A percentile compares a stretch with the other conserved stretches of the same genome.
Conservation (phyloP, 2,888 invertebrate species). For the Pristionchus japonicus region DNA sequence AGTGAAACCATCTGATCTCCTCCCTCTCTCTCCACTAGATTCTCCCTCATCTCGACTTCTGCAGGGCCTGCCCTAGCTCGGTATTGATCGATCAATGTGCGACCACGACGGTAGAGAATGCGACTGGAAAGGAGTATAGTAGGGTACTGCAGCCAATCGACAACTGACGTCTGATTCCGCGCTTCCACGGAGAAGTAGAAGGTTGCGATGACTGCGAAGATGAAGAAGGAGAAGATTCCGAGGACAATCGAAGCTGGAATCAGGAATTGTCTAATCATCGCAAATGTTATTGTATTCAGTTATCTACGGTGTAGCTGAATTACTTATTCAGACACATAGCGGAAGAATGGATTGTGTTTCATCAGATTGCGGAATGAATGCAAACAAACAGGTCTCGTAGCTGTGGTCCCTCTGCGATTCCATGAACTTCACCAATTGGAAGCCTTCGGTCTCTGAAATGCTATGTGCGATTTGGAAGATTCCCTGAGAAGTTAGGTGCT, state of each 20-base stretch:
- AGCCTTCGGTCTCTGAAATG: neutral
- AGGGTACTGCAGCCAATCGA: neutral
- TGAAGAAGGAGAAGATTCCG: neutral
- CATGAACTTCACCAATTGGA: constrained; percentile 1
- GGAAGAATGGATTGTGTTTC: too few relatives aligned
- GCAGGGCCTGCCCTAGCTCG: neutral
- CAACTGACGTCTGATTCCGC: constrained; percentile 15
- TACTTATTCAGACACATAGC: too few relatives aligned
- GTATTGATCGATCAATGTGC: neutral
- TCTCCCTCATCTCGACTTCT: neutral
- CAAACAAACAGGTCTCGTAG: neutral
- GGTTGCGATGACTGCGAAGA: neutral
- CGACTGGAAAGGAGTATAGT: constrained; percentile 19
- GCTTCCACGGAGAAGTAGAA: neutral
- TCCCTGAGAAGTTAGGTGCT: neutral
- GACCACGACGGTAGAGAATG: neutral
- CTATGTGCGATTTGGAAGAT: neutral
- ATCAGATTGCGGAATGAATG: neutral
- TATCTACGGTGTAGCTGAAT: too few relatives aligned
- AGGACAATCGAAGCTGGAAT: constrained; percentile 32
- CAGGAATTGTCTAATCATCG: too few relatives aligned
- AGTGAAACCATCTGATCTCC: neutral
- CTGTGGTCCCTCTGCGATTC: constrained; percentile 10
- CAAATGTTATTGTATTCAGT: neutral
- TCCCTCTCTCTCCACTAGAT: neutral